phyloP scores from a whole-genome alignment of 2,888 invertebrate genomes.

The Sinohyriopsis cumingii region DNA sequence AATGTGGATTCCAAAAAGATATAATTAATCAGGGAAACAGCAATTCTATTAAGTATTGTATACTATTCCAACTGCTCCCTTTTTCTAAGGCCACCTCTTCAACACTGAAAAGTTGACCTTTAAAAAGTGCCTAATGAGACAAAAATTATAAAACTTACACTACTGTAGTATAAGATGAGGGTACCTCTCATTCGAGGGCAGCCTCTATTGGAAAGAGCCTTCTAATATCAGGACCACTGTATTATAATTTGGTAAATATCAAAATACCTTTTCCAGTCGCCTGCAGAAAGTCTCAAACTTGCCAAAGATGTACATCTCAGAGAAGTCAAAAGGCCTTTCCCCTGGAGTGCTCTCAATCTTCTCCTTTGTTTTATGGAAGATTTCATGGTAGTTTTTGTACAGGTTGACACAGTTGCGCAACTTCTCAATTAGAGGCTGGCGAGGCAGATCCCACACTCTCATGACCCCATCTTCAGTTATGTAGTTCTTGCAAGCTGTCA shows the following conservation, averaged over 20 bases:
- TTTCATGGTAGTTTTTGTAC: slow-evolving; percentile 77
- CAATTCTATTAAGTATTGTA: not conserved
- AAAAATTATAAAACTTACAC: not conserved
- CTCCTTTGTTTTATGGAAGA: slow-evolving; percentile 75
- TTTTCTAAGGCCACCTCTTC: not conserved
- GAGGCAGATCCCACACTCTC: slow-evolving; percentile 64
- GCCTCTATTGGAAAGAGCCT: not conserved
- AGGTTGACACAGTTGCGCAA: slow-evolving; percentile 75
- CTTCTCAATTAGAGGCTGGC: slow-evolving; percentile 52
- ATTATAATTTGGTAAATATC: not conserved
- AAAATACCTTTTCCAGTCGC: slow-evolving; percentile 63
- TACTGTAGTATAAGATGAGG: not conserved
- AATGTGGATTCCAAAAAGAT: too few species aligned
- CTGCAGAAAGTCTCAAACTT: slow-evolving; percentile 70
- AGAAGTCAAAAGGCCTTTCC: slow-evolving; percentile 69
- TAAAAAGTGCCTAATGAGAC: not conserved
- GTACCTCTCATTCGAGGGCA: too few species aligned
- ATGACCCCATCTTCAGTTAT: slow-evolving; percentile 60
- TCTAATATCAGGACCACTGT: not conserved
- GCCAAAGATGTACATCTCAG: slow-evolving; percentile 72
- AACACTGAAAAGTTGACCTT: slow-evolving; percentile 1
- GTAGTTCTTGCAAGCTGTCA: slow-evolving; percentile 68
- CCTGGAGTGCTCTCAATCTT: slow-evolving; percentile 61
- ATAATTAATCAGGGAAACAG: not conserved
- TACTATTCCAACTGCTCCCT: not conserved